A percentile compares a stretch with the other conserved stretches of the same genome.
Conservation (phyloP, 2,797 vertebrate genomes). For the Gymnoscopelus braueri region DNA sequence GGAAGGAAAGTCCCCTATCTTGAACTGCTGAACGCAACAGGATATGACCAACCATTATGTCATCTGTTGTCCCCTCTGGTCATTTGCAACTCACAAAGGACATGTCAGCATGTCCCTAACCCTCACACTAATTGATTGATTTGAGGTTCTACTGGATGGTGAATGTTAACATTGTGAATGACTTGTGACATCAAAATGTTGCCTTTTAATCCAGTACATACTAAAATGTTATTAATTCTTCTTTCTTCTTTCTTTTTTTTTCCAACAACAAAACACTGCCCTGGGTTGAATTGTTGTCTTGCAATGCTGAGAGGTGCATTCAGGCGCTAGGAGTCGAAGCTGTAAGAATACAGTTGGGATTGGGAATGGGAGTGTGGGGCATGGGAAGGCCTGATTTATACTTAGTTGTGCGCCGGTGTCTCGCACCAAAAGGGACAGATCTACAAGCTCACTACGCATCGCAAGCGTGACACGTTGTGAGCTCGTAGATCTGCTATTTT, state of each 20-base stretch:
- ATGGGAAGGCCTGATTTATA: constrained; percentile 31
- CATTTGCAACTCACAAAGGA: constrained; percentile 42
- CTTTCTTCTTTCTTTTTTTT: not conserved
- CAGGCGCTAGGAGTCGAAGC: constrained; percentile 47
- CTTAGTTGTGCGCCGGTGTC: not conserved
- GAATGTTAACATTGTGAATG: not conserved
- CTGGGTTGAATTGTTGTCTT: constrained; percentile 13
- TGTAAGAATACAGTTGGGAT: constrained; percentile 49
- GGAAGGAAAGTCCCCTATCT: constrained; percentile 63
- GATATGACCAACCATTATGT: constrained; percentile 78
- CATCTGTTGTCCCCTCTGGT: constrained; percentile 70
- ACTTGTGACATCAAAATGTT: not conserved
- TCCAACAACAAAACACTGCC: not conserved
- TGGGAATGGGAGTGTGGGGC: constrained; percentile 67
- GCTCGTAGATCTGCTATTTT: too few relatives aligned
- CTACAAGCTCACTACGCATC: too few relatives aligned
- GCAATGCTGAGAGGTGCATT: constrained; percentile 56
- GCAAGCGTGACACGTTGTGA: too few relatives aligned
- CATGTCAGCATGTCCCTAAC: constrained; percentile 5
- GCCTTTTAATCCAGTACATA: constrained; percentile 2
- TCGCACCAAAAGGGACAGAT: too few relatives aligned
- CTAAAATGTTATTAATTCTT: not conserved
- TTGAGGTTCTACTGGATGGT: constrained; percentile 9
- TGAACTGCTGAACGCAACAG: constrained; percentile 69
- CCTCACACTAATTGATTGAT: constrained; percentile 50